Base-by-base conservation (phyloP, 2,888 invertebrate genomes). In the Heliconius aoede region DNA sequence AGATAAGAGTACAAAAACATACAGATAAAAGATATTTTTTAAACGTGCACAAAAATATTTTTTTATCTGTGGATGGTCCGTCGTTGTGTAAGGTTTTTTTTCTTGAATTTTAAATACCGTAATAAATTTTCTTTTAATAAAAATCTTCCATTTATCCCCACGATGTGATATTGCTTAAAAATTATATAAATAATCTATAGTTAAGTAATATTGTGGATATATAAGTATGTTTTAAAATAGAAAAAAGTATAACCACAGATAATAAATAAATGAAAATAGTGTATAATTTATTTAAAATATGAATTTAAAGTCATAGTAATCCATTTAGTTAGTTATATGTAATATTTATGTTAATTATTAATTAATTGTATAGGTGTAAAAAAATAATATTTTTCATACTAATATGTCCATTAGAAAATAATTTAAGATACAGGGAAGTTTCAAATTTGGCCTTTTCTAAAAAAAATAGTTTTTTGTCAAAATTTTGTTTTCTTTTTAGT, bases 121-220 rank as follows among this genome's bases (percentile, higher is more conserved):
- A 64, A 76, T 64, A 28, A 36, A 62, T 83, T 83, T 81, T 36
- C 36, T 7, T 40, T 36, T 36, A 11, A 36, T 82, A 81, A 83
- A 76, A 83, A 82, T 87, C 88, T 88, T 88, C 88, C 88, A 88
- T 82, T 81, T 78, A 24, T 84, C 80, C 74, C 79, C 80, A 81
- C 79, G 76, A 82, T 88, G 88, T 88, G 88, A 88, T 88, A 87
- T 86, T 84, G 81, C 82, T 84, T 83, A 76, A 68, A 32, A 67
- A 62, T 36, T 11, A 65, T 24, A 28, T 60, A 60, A 61, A 30
- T 68, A 60, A 60, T n/a, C 64, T 62, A 24, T 67, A 73, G 26
- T 46, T 74, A 74, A 68, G 68, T 74, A 24, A 11, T 67, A 67
- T 46, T 36, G 28, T 74, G 74, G 60, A 58, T 21, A 46, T n/a